phyloP scores from a whole-genome alignment of 2,113 vertebrate genomes.

The Monarcha castaneiventris region DNA sequence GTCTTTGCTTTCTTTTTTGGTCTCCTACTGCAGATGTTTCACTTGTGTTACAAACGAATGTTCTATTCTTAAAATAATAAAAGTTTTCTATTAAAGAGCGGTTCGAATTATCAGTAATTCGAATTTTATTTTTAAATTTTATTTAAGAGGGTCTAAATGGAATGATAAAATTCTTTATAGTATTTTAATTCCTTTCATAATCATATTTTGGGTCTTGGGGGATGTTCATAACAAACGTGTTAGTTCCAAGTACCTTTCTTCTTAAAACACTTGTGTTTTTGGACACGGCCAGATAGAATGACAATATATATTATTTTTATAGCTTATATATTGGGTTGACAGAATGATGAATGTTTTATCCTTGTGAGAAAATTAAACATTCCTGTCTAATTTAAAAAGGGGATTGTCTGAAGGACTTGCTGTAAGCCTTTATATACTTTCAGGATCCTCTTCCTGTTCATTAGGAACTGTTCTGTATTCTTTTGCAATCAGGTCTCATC shows the following conservation, averaged over 20 bases:
- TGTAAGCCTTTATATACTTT: neutral
- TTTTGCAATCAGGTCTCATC: neutral
- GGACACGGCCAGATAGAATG: neutral
- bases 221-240: neutral
- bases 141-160: neutral
- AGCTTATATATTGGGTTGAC: neutral
- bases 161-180: neutral
- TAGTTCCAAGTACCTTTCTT: neutral
- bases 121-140: neutral
- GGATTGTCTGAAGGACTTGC: neutral
- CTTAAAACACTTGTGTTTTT: neutral
- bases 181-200: neutral
- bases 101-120: neutral
- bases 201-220: neutral
- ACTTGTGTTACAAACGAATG: neutral
- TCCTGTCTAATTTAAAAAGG: neutral
- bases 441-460: neutral
- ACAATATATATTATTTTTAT: constrained; percentile 39
- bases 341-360: constrained; percentile 7
- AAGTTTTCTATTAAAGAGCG: neutral
- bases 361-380: neutral
- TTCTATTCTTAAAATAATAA: neutral
- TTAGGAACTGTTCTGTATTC: neutral
- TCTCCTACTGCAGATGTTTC: neutral
- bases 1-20: neutral